Conservation (phyloP, 2,113 vertebrate species). For the Spea multiplicata region DNA sequence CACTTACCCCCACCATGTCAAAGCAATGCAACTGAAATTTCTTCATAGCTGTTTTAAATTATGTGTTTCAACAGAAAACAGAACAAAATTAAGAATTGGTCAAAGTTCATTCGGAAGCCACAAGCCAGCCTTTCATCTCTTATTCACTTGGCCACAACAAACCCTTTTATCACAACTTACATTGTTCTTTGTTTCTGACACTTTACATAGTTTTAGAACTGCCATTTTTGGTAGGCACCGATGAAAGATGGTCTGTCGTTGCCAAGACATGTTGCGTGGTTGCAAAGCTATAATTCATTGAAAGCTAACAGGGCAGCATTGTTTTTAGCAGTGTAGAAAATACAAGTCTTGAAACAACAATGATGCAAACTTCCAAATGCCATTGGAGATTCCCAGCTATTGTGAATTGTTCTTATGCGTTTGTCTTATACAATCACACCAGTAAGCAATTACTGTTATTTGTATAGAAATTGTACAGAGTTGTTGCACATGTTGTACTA, state of each 20-base stretch:
- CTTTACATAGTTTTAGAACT: neutral
- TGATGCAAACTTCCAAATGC: neutral
- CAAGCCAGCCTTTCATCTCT: neutral
- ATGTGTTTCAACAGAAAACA: too few species aligned
- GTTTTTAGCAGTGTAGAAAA: neutral
- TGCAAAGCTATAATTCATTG: conserved; percentile 1
- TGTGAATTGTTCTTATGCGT: too few species aligned
- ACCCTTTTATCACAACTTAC: neutral
- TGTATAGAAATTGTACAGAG: too few species aligned
- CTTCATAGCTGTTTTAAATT: too few species aligned
- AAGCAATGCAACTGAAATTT: too few species aligned
- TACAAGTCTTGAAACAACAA: neutral
- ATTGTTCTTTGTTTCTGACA: neutral
- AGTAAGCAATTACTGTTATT: too few species aligned
- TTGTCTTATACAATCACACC: too few species aligned
- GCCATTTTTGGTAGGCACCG: neutral
- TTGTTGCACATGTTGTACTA: too few species aligned
- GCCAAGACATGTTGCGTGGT: neutral
- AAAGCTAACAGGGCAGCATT: conserved; percentile 19
- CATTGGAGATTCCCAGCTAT: neutral
- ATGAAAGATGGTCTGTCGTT: conserved; percentile 33
- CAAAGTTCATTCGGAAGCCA: neutral
- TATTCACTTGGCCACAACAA: neutral
- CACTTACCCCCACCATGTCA: too few species aligned
- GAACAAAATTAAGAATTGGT: neutral